Evolutionary conservation across 2,888 invertebrate genomes (phyloP), one percentile per base, ranked within the genome.

Genomic region (Tenthredo distinguenda): DNA sequence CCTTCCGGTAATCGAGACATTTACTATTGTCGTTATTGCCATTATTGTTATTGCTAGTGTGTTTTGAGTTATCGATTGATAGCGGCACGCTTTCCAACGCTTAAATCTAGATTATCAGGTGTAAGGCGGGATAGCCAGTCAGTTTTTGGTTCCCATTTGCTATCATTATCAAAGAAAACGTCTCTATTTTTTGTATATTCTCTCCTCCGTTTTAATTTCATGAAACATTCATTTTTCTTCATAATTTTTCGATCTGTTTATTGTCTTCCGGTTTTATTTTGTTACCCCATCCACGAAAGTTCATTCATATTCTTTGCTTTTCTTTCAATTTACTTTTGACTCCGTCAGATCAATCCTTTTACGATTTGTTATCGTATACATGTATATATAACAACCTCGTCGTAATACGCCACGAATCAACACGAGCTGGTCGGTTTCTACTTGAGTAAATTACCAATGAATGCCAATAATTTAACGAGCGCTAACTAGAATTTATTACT

Each of bases 381-480:
- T 31, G 34, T 18, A 6, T 34, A 6, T 34, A 68, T 15, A 31
- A 68, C 12, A 31, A 34, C 18, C 18, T 15, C 62, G 34, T 68
- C 47, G 47, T 47, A 47, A 47, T 47, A 18, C 68, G 68, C 18
- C 10, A 68, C 31, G 68, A 68, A 15, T 68, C 68, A 18, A 31
- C 68, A 6, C 68, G 0, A 68, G 31, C 68, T 68, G 31, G 34
- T 68, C 21, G 26, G 62, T 68, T 74, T 40, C 21, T 43, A 43
- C 21, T 10, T 12, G n/a, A 74, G 40, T 74, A n/a, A 74, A 50
- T 77, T 34, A 31, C 34, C 77, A 31, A 77, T 77, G 55, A 77
- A 77, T 55, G 55, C 50, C 34, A 55, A 77, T 77, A 77, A 77
- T 34, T 77, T 50, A 77, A 77, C 50, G 47, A 77, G 77, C 55